Percentiles rank a stretch among this genome's conserved stretches.
Evolutionary conservation across 1,140 invertebrate species (phyloP).

Genomic region (Oscheius sp.): DNA sequence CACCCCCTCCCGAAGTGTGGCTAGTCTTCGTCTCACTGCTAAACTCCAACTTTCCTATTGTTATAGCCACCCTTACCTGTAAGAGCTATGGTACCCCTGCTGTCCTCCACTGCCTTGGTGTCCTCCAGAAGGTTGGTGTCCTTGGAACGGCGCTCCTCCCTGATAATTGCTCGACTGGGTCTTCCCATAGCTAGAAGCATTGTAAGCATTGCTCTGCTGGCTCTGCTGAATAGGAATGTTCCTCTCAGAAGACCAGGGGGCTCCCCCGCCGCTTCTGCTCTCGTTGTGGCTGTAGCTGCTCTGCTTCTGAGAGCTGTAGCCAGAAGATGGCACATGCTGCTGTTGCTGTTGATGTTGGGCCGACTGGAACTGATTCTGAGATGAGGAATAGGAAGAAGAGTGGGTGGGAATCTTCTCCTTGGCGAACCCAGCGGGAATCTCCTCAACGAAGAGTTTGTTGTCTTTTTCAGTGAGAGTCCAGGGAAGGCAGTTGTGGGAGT

Average conservation of each 20-base stretch:
- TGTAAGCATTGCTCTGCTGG: slow-evolving; percentile 5
- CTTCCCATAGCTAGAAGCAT: background rate
- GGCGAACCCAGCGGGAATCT: slow-evolving; percentile 5
- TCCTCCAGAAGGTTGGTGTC: too few relatives aligned
- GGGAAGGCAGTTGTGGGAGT: slow-evolving; percentile 27
- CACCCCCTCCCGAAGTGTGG: too few relatives aligned
- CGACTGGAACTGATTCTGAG: too few relatives aligned
- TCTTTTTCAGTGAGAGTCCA: slow-evolving; percentile 43
- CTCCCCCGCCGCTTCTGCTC: background rate
- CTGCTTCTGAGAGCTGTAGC: background rate
- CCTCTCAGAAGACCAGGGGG: background rate
- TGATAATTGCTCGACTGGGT: too few relatives aligned
- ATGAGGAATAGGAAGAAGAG: background rate
- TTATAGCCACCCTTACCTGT: too few relatives aligned
- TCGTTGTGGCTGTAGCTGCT: slow-evolving; percentile 4
- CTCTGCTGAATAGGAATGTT: slow-evolving; percentile 23
- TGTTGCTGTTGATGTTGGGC: background rate
- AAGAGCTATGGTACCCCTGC: too few relatives aligned
- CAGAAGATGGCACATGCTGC: background rate
- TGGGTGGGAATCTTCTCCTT: background rate
- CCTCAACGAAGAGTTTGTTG: slow-evolving; percentile 39
- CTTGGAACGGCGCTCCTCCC: too few relatives aligned
- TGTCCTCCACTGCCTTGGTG: too few relatives aligned
- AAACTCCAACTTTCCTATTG: background rate
- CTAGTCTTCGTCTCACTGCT: background rate